phyloP scores from a whole-genome alignment of 2,888 invertebrate genomes.

The Agrilus cyanescens region DNA sequence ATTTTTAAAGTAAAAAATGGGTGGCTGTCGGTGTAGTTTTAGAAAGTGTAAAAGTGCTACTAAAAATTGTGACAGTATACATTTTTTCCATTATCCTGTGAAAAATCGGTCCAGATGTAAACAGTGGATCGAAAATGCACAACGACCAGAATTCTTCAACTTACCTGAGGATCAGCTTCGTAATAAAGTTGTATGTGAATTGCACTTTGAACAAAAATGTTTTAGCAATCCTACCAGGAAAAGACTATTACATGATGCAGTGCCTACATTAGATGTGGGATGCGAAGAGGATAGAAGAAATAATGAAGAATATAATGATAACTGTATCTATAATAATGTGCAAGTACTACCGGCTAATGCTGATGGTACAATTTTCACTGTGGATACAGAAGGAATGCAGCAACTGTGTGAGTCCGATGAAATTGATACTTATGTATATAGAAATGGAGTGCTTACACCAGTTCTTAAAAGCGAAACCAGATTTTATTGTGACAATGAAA shows the following conservation, averaged over 20 bases:
- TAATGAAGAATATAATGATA: slow-evolving; percentile 4
- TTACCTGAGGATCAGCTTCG: slow-evolving; percentile 45
- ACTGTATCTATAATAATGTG: slow-evolving; percentile 16
- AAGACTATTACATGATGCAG: slow-evolving; percentile 41
- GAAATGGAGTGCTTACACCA: slow-evolving; percentile 27
- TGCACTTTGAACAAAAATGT: slow-evolving; percentile 46
- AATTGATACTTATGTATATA: slow-evolving; percentile 27
- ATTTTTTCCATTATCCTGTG: slow-evolving; percentile 51
- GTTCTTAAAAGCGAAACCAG: slow-evolving; percentile 7
- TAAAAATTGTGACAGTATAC: slow-evolving; percentile 31
- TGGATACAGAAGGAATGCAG: slow-evolving; percentile 27
- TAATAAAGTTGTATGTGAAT: slow-evolving; percentile 48
- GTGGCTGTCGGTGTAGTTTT: slow-evolving; percentile 48
- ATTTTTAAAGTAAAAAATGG: slow-evolving; percentile 34
- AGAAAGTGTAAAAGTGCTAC: slow-evolving; percentile 41
- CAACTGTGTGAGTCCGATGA: slow-evolving; percentile 18
- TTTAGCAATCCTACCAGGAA: slow-evolving; percentile 42
- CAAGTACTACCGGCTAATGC: slow-evolving; percentile 28
- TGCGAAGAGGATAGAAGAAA: slow-evolving; percentile 12
- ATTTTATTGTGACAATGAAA: too few species aligned
- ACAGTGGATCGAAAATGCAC: slow-evolving; percentile 45
- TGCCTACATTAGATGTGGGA: slow-evolving; percentile 39
- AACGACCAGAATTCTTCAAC: slow-evolving; percentile 40
- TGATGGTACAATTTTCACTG: slow-evolving; percentile 28
- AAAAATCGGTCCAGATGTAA: slow-evolving; percentile 46